Base-by-base conservation (phyloP, 1,140 invertebrate species). In the Acromyrmex heyeri region DNA sequence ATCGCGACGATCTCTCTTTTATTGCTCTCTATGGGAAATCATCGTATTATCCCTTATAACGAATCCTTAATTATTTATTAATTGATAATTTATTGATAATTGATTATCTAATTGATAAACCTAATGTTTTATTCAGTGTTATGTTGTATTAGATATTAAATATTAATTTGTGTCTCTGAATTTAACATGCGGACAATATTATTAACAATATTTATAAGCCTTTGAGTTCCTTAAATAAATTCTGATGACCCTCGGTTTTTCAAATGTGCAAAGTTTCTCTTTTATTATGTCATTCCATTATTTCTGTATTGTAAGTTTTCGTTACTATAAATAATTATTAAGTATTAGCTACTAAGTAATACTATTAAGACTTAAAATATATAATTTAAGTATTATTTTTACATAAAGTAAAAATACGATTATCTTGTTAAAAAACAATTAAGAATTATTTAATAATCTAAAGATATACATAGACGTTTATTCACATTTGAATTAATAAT, bases 1-100 rank as follows among this genome's bases (percentile, higher is more conserved):
- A 82, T 82, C 44, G 34, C 21, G 12, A 48, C 10, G 3, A 70
- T 82, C 44, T 70, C 30, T 8, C 30, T 44, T 57, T 34, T 21
- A n/a, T 82, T 65, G 38, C 24, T 64, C 5, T 10, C 10, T 57
- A 18, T 30, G 8, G 21, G 3, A n/a, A 69, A 79, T 21, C 6
- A 53, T 24, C 6, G 8, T n/a, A 57, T 55, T 67, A 44, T 57
- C 34, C 14, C 0, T 16, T 34, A 44, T 3, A 16, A n/a, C 8
- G 16, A 53, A 50, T 8, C 48, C 2, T 34, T 30, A 3, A 53
- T 65, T 67, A 67, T 65, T 65, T 67, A 24, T 44, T 3, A 12
- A 44, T 30, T 2, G 27, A n/a, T n/a, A n/a, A n/a, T n/a, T n/a
- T n/a, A n/a, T 21, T 21, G 0, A 21, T 21, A 21, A 21, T 21